Conservation (phyloP, 2,888 invertebrate species). For the Noctua comes region DNA sequence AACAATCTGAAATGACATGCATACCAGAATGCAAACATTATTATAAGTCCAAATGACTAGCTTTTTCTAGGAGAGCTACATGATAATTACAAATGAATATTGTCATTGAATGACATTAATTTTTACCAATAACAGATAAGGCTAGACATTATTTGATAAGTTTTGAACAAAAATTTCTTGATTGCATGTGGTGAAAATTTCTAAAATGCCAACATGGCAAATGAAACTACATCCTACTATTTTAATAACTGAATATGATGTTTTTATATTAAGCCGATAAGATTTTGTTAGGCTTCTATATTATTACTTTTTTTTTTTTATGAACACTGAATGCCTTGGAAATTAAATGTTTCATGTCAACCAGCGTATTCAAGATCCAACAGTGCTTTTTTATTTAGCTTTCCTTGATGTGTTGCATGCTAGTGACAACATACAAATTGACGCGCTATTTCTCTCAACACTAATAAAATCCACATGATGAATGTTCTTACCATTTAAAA, state of each 20-base stretch:
- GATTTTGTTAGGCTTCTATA: neutral
- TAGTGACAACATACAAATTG: neutral
- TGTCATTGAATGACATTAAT: conserved; percentile 53
- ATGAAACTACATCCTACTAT: neutral
- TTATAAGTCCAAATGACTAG: conserved; percentile 4
- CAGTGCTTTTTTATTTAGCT: neutral
- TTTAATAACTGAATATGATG: neutral
- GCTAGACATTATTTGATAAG: conserved; percentile 18
- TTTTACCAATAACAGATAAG: conserved; percentile 42
- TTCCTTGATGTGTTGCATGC: neutral
- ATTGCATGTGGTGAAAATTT: neutral
- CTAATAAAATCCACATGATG: conserved; percentile 80
- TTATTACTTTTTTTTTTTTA: neutral
- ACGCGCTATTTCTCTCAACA: neutral
- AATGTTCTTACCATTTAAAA: conserved; percentile 89
- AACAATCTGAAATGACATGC: neutral
- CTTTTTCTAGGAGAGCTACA: neutral
- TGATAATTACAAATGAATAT: conserved; percentile 27
- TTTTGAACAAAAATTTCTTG: conserved; percentile 17
- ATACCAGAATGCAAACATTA: neutral
- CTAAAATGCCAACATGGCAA: neutral
- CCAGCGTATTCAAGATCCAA: neutral
- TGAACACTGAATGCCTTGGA: neutral
- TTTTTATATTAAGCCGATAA: neutral
- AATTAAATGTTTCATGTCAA: neutral